A percentile compares a stretch with the other conserved stretches of the same genome.
These are phyloP conservation scores for Cataglyphis cursor DNA, from an alignment of 2,888 invertebrate genomes.

Conservation along the genomic window DNA sequence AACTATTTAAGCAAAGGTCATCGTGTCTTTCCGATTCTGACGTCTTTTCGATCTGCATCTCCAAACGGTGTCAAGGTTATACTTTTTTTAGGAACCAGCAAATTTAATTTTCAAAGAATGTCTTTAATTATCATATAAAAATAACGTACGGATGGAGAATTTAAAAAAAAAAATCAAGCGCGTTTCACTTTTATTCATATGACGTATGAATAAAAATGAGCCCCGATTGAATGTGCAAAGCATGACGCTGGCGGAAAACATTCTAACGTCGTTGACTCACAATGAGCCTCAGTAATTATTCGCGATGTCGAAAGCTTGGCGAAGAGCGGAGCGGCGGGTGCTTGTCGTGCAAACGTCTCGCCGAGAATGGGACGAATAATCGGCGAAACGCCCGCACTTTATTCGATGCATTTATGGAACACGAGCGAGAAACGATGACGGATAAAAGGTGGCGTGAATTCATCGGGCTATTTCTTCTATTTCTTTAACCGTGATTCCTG, in stretches of 20 bases:
- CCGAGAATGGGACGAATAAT: constrained; percentile 7
- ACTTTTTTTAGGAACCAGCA: not conserved
- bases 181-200: not conserved
- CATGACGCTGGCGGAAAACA: constrained; percentile 34
- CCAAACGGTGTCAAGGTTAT: constrained; percentile 7
- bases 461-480: not conserved
- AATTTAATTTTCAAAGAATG: not conserved
- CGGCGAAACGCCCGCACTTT: constrained; percentile 24
- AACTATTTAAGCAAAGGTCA: not conserved
- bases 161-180: not conserved
- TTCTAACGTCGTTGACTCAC: constrained; percentile 43
- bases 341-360: constrained; percentile 18
- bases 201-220: constrained; percentile 46
- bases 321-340: constrained; percentile 11
- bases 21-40: constrained; percentile 23
- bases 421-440: not conserved
- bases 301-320: constrained; percentile 44
- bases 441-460: not conserved
- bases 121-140: not conserved
- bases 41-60: not conserved
- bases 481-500: not conserved
- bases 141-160: not conserved
- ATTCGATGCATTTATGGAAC: constrained; percentile 38
- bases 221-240: not conserved
- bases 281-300: constrained; percentile 43